Conservation (phyloP, 2,888 invertebrate genomes). For the Andrena marginata region DNA sequence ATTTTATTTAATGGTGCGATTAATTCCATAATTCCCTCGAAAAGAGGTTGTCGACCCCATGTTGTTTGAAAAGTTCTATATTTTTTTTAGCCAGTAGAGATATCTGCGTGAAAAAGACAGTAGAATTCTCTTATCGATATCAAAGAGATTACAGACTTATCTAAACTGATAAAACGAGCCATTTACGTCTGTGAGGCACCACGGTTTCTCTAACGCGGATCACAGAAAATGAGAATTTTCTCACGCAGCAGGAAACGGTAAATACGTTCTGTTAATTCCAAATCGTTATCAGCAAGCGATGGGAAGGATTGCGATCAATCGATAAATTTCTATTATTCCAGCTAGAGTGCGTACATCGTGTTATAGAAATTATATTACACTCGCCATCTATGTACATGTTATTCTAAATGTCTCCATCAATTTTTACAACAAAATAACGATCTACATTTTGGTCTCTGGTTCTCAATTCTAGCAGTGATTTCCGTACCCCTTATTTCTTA, state of each 20-base stretch:
- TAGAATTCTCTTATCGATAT: slow-evolving; percentile 26
- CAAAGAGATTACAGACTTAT: slow-evolving; percentile 43
- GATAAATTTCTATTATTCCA: too few species aligned
- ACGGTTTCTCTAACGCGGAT: neutral
- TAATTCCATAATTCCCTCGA: neutral
- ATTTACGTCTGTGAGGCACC: slow-evolving; percentile 13
- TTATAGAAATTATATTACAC: too few species aligned
- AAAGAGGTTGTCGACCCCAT: slow-evolving; percentile 14
- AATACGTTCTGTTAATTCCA: neutral
- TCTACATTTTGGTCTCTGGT: too few species aligned
- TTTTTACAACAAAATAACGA: too few species aligned
- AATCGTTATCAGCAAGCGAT: neutral
- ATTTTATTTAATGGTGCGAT: neutral
- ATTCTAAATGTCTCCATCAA: too few species aligned
- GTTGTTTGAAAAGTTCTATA: neutral
- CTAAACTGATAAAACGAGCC: slow-evolving; percentile 34
- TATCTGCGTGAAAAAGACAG: neutral
- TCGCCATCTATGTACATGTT: too few species aligned
- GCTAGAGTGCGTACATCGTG: too few species aligned
- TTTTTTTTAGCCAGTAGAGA: neutral
- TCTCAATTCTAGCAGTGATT: too few species aligned
- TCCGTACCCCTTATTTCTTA: too few species aligned
- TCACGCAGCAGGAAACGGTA: neutral
- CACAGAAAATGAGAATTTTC: slow-evolving; percentile 3
- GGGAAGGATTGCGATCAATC: too few species aligned